Base-by-base conservation (phyloP, 2,888 invertebrate species). In the Dorcus hopei region DNA sequence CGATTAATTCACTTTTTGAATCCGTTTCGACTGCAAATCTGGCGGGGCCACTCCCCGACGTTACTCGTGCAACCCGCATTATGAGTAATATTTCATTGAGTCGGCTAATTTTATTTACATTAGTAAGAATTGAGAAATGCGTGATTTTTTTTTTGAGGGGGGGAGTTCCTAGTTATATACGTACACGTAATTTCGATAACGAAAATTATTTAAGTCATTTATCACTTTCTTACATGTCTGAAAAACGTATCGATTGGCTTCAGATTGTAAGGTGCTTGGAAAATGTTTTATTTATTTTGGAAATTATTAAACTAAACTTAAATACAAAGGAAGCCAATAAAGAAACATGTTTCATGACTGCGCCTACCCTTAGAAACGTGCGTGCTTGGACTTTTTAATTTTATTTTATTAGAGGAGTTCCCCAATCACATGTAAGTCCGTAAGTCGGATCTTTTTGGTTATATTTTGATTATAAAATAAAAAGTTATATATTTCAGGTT, bases 21-120 rank as follows among this genome's bases (percentile, higher is more conserved):
- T 45, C 47, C 33, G 60, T 61, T 56, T 57, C 50, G 59, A 58
- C 48, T 55, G 54, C 54, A 58, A 42, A 42, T 42, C 42, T 14
- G 42, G 42, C 42, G n/a, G 14, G 45, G 23, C 9, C 45, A 23
- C 45, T 11, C 45, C 45, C 45, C 16, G 19, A 45, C 9, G 9
- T 45, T 16, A 45, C 45, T 23, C 45, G 19, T 45, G 16, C 23
- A 9, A 45, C 19, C 19, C 45, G 45, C 56, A 56, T 56, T 52
- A 56, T 57, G 57, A 57, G 38, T 57, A 57, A 57, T 57, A 47
- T 38, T 38, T 59, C 48, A 49, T 42, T 9, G 56, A 38, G 49
- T 40, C 52, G 61, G 58, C 58, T 61, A 62, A 64, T 64, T 64
- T 60, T 62, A 64, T 64, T 64, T 64, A 53, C 64, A 61, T 62